Conservation (phyloP, 2,113 vertebrate species). For the Oncorhynchus clarkii region DNA sequence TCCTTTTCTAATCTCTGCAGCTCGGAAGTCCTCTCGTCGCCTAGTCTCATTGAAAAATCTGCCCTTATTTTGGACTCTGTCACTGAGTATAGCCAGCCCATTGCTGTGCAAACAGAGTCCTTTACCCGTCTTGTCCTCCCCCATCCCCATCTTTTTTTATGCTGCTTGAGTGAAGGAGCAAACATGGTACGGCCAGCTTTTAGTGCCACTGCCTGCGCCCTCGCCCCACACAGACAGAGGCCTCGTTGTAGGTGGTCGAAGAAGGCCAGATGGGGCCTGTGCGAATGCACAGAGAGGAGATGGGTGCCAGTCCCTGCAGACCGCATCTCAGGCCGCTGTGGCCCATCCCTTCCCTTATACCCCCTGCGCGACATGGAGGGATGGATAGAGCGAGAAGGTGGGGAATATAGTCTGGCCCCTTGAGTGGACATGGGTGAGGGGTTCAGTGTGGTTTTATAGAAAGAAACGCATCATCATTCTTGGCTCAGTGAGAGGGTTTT, state of each 20-base stretch:
- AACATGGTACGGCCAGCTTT: slow-evolving; percentile 34
- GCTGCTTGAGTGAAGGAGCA: slow-evolving; percentile 18
- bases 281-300: slow-evolving; percentile 18
- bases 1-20: too few species aligned
- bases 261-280: slow-evolving; percentile 18
- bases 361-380: background rate
- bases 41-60: too few species aligned
- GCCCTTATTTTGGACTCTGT: too few species aligned
- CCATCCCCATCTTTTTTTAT: background rate
- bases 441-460: background rate
- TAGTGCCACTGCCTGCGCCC: slow-evolving; percentile 14
- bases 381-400: background rate
- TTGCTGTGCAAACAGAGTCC: too few species aligned
- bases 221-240: slow-evolving; percentile 45
- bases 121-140: too few species aligned
- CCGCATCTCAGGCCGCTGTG: background rate
- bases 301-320: slow-evolving; percentile 10
- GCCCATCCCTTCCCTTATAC: background rate
- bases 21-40: too few species aligned
- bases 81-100: too few species aligned
- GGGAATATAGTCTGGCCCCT: background rate
- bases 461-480: background rate
- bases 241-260: slow-evolving; percentile 44
- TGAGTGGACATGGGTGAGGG: background rate
- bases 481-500: background rate